phyloP scores from a whole-genome alignment of 2,888 invertebrate genomes.

The Cephus nigrinus region DNA sequence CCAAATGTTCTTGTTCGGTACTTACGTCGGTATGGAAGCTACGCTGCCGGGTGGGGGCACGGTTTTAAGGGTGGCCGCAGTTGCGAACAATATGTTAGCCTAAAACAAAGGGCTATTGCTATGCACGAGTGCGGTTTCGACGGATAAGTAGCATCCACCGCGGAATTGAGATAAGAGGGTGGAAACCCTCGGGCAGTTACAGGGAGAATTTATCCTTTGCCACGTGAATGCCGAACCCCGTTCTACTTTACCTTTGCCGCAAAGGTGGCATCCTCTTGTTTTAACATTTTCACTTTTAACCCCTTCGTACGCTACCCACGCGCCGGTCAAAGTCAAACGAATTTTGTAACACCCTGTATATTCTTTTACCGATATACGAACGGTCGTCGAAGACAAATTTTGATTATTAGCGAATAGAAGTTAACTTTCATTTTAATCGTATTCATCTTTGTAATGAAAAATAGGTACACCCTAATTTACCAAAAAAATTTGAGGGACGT shows the following conservation, averaged over 20 bases:
- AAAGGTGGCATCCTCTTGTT: not conserved
- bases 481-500: too few species aligned
- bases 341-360: not conserved
- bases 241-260: not conserved
- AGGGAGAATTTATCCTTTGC: slow-evolving; percentile 40
- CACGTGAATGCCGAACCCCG: slow-evolving; percentile 21
- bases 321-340: not conserved
- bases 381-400: not conserved
- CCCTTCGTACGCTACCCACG: not conserved
- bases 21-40: not conserved
- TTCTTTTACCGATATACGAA: not conserved
- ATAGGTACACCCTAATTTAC: not conserved
- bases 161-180: slow-evolving; percentile 15
- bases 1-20: not conserved
- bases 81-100: slow-evolving; percentile 32
- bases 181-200: not conserved
- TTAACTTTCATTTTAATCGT: not conserved
- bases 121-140: slow-evolving; percentile 28
- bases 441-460: not conserved
- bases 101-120: slow-evolving; percentile 35
- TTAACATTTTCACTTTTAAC: not conserved
- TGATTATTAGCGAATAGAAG: not conserved
- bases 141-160: slow-evolving; percentile 39
- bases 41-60: not conserved
- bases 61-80: slow-evolving; percentile 15